Base-by-base conservation (phyloP, 2,113 vertebrate species). In the Aspidoscelis tigris region DNA sequence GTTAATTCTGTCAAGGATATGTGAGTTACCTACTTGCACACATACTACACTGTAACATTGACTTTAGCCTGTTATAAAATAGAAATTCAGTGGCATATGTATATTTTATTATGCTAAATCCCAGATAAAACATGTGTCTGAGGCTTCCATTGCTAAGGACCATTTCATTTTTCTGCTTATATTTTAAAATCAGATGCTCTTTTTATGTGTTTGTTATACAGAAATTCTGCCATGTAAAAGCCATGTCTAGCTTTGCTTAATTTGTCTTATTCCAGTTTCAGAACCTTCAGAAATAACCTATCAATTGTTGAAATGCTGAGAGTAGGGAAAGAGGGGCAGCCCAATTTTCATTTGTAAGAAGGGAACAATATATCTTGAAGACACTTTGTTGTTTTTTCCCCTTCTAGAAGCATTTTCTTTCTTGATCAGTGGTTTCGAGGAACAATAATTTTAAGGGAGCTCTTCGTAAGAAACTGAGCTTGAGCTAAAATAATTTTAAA, bases 311-410 rank as follows among this genome's bases (percentile, higher is more conserved):
- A 73, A 89, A 81, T 47, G 1, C 44, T 26, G 47, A 7, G n/a
- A 70, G 47, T n/a, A 74, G 26, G 55, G 4, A 5, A 1, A 77
- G 18, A 81, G 33, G n/a, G 61, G 33, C 41, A 64, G 33, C 69
- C 26, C 16, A 41, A 80, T 64, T 85, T 77, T 68, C 74, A 80
- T 24, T 80, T 20, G 79, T 58, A 80, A 26, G 70, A 82, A 86
- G 81, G 64, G 55, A 80, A 84, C 21, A 84, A 55, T 74, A 68
- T 47, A 47, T 75, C 21, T 77, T 84, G 22, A 84, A 66, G 39
- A 68, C 80, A 72, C 66, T 58, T 21, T 73, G 41, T 74, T 77
- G 44, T 70, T 58, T 71, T 7, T 0, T 3, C 66, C 9, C 75
- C 88, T 21, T 18, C 18, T 5, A 16, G 61, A 22, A 74, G 64